phyloP scores from a whole-genome alignment of 2,113 vertebrate species.

The Grus americana region DNA sequence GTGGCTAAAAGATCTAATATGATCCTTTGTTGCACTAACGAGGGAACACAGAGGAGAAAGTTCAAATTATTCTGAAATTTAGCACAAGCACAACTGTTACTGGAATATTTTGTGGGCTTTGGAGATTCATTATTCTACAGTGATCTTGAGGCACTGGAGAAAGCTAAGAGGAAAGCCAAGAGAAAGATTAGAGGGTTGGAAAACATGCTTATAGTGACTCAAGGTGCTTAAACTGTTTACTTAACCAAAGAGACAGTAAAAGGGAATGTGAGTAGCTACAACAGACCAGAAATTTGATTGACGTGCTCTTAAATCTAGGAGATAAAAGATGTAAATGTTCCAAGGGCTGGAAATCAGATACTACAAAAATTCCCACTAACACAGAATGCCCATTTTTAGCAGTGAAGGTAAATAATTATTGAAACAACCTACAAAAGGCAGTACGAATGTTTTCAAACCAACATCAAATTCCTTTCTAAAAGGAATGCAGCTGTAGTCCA shows the following conservation, averaged over 20 bases:
- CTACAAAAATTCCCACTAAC: not conserved
- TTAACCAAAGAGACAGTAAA: not conserved
- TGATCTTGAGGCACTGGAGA: not conserved
- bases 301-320: not conserved
- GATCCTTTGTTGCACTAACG: not conserved
- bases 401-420: not conserved
- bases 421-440: not conserved
- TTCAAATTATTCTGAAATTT: not conserved
- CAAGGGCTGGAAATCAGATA: not conserved
- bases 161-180: not conserved
- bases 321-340: not conserved
- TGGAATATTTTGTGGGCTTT: not conserved
- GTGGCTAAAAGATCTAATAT: not conserved
- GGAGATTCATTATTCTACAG: not conserved
- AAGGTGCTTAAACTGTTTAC: constrained; percentile 28
- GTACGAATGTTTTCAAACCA: not conserved
- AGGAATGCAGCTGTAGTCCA: not conserved
- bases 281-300: not conserved
- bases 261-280: not conserved
- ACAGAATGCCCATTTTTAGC: not conserved
- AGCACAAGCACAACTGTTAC: not conserved
- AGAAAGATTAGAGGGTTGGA: constrained; percentile 3
- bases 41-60: not conserved
- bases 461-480: not conserved
- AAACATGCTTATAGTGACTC: not conserved